Evolutionary conservation across 2,113 vertebrate species (phyloP), one percentile per base, ranked within the genome.

Genomic region (Ceyx melanurus): DNA sequence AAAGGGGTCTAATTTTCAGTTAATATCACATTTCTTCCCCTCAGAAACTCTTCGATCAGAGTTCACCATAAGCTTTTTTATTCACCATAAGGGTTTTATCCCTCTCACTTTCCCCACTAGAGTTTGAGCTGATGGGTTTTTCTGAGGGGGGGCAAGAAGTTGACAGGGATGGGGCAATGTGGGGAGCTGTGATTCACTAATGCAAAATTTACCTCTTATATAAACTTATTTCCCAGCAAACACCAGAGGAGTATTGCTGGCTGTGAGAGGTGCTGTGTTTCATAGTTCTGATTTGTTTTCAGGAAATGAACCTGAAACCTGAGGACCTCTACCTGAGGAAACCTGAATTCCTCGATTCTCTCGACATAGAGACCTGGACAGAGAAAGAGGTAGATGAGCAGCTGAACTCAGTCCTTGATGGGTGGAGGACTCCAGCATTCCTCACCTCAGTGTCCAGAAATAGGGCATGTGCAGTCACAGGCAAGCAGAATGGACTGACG

Each of bases 301-400:
- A 99, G 99, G 89, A 93, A n/a, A 96, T 99, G 98, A 93, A 97
- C 79, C 71, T 97, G 82, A 98, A 98, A 70, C 93, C 96, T 64
- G 97, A 96, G 85, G 97, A 94, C 2, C 6, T 98, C 26, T 97
- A 98, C 65, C 92, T 99, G 46, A 97, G 98, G 40, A 73, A 97
- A 12, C 61, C 45, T 33, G 98, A 98, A 53, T 99, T 99, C 90
- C 97, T 98, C 10, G 46, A 97, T 8, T 96, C 97, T 33, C 89
- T 60, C 6, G 94, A 70, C 51, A 98, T 99, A 66, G 98, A 99
- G 64, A 43, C 98, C 67, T 98, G 98, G 98, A 96, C 88, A 26
- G 93, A 97, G 58, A 98, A 98, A 92, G 98, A 98, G 98, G 99
- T 98, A 88, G 90, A 85, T 28, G 54, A 61, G 74, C n/a, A 35